Evolutionary conservation across 2,797 vertebrate genomes (phyloP).

Genomic region (Argyrosomus regius): DNA sequence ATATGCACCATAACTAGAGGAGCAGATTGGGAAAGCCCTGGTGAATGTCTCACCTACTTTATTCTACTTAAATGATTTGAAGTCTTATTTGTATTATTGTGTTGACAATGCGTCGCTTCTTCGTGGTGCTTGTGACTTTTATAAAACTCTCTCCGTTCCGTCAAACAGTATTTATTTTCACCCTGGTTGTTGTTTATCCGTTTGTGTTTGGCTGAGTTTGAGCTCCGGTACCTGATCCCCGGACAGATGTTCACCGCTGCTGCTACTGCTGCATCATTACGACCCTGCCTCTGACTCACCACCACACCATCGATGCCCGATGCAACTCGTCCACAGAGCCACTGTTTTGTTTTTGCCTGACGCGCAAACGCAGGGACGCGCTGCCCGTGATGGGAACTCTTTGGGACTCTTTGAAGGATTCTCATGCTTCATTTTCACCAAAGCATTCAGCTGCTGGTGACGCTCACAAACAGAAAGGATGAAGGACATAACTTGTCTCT

Average conservation of each 20-base stretch:
- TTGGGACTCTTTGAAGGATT: conserved; percentile 29
- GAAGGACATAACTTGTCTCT: background rate
- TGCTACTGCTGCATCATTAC: conserved; percentile 39
- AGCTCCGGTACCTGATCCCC: conserved; percentile 9
- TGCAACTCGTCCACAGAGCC: conserved; percentile 15
- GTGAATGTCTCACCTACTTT: conserved; percentile 8
- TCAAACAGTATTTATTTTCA: conserved; percentile 61
- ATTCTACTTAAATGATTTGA: background rate
- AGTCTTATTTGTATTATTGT: conserved; percentile 1
- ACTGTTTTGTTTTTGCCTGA: conserved; percentile 48
- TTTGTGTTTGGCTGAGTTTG: conserved; percentile 65
- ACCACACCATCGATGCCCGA: conserved; percentile 36
- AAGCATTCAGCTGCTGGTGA: background rate
- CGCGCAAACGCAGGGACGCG: conserved; percentile 32
- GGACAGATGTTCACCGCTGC: conserved; percentile 49
- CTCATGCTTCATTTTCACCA: background rate
- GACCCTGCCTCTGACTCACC: conserved; percentile 71
- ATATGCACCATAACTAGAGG: conserved; percentile 35
- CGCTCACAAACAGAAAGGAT: conserved; percentile 7
- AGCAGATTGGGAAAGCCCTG: background rate
- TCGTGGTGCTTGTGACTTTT: conserved; percentile 71
- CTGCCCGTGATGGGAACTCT: conserved; percentile 33
- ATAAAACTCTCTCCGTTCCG: conserved; percentile 59
- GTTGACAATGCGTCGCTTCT: conserved; percentile 54
- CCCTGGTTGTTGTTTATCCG: conserved; percentile 67